Evolutionary conservation across 92 coral and sea anemone species (phyloP).

Genomic region (Porites lobata): DNA sequence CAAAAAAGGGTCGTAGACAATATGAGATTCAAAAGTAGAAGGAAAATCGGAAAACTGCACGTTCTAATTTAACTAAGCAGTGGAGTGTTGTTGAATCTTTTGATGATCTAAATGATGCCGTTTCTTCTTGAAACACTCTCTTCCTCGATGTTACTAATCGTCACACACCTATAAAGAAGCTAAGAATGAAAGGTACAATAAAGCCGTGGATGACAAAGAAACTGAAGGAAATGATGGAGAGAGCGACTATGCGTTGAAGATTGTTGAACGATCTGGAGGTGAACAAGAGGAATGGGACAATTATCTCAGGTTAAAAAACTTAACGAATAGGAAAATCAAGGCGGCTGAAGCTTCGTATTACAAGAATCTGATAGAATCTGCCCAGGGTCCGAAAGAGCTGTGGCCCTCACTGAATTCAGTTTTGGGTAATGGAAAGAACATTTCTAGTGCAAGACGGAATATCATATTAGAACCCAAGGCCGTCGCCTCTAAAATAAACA

Average conservation of each 20-base stretch:
- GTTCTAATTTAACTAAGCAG: conserved; percentile 24
- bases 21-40: conserved; percentile 9
- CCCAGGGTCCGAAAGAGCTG: no score
- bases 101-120: conserved; percentile 60
- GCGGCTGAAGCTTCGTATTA: no score
- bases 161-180: conserved; percentile 44
- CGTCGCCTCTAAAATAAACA: conserved; percentile 51
- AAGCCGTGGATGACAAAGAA: conserved; percentile 62
- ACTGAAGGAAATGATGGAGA: conserved; percentile 57
- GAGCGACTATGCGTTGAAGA: conserved; percentile 70
- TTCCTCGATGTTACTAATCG: conserved; percentile 71
- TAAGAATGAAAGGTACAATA: conserved; percentile 37
- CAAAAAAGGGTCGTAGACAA: conserved; percentile 20
- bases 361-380: no score
- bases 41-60: conserved; percentile 8
- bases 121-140: conserved; percentile 53
- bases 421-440: no score
- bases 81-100: conserved; percentile 67
- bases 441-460: no score
- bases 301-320: conserved; percentile 55
- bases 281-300: conserved; percentile 52
- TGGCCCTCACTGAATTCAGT: no score
- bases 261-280: conserved; percentile 59
- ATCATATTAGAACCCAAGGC: conserved; percentile 1
- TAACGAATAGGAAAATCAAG: conserved; percentile 11